These are phyloP conservation scores for Melierax canorus DNA, from an alignment of 2,113 vertebrate genomes.

Conservation along the genomic window DNA sequence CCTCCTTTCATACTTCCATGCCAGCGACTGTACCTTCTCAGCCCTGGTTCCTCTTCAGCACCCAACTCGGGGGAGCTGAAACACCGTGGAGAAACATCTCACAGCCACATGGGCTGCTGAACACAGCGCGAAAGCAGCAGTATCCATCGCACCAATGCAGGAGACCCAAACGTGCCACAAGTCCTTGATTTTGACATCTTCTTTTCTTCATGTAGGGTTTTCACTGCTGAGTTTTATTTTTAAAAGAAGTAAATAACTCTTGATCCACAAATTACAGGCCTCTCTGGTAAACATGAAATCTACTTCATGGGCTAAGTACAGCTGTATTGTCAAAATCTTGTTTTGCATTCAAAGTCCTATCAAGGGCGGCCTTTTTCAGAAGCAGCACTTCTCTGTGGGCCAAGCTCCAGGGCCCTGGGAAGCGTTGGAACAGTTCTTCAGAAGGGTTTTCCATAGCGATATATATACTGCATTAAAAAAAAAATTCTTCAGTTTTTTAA, in stretches of 20 bases:
- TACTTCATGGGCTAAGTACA: background rate
- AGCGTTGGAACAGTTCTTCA: background rate
- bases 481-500: background rate
- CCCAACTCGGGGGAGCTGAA: background rate
- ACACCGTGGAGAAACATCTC: background rate
- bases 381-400: background rate
- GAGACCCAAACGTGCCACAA: background rate
- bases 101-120: background rate
- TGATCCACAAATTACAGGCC: conserved; percentile 8
- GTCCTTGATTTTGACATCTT: background rate
- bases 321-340: background rate
- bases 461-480: background rate
- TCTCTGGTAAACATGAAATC: background rate
- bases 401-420: background rate
- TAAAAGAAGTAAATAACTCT: conserved; percentile 18
- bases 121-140: background rate
- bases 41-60: background rate
- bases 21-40: background rate
- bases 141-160: background rate
- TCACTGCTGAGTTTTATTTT: conserved; percentile 34
- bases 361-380: background rate
- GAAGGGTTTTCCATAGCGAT: background rate
- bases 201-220: background rate
- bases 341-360: background rate
- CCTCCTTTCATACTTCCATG: background rate